Evolutionary conservation across 2,113 vertebrate species (phyloP), one percentile per base, ranked within the genome.

Genomic region (Symphodus melops): DNA sequence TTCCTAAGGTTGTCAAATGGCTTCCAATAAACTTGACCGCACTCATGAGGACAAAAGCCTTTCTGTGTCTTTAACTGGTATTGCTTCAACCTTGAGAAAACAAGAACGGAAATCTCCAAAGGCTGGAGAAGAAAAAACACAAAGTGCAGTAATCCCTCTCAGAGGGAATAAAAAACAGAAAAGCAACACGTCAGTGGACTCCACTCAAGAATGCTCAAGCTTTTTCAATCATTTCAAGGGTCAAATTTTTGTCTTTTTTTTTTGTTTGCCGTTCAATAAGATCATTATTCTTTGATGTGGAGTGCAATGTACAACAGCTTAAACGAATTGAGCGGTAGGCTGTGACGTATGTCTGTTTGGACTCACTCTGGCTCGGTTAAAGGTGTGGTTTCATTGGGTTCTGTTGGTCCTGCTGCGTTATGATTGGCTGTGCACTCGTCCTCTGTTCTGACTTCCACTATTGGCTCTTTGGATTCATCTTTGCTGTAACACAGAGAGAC

Each of bases 311-410:
- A 68, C 65, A 61, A 74, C 81, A 63, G 79, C 76, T 84, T 75
- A 77, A 71, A 70, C 42, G 46, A 21, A 81, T 70, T 67, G 68
- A 72, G 77, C 72, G 14, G 39, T 52, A 46, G 56, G 56, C 55
- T 0, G 8, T 11, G 72, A 62, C 17, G 48, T 17, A 12, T 21
- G 39, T 25, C 53, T 7, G 68, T 21, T 2, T 58, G 8, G 36
- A 93, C 98, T 33, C 95, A 99, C 98, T 99, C 98, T 68, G 97
- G 97, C 92, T 97, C 96, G 1, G 98, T 99, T 86, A 99, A 93
- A 0, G 98, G 98, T 0, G 98, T 99, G 86, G 96, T 99, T 94
- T 99, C 98, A 0, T 96, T 99, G 67, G 98, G 98, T 75, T 99
- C 98, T 0, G 92, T 95, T 44, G 96, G 97, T 20, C 96, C 98